Base-by-base conservation (phyloP, 2,113 vertebrate species). In the Ploceus nigricollis region DNA sequence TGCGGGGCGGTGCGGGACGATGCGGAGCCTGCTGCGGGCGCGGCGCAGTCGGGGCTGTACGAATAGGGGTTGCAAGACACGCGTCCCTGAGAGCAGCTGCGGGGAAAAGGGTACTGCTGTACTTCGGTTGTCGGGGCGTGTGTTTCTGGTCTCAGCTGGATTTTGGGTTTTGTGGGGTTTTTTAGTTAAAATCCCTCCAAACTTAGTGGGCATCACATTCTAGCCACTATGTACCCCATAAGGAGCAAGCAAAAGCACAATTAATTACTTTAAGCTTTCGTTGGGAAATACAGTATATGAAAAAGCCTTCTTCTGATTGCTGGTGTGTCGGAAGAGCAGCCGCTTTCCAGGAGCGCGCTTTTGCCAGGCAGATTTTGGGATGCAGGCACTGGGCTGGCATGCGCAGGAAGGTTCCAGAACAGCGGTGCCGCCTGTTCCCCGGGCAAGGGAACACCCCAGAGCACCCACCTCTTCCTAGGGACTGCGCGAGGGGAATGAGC, bases 351-450 rank as follows among this genome's bases (percentile, higher is more conserved):
- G 42, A 92, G 75, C 7, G 18, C 5, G 19, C 64, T 50, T 73
- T 51, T 78, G 70, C 65, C 10, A 10, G n/a, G 53, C 16, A 39
- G 45, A 4, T 58, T 75, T 71, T 10, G 79, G 61, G 92, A 66
- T 51, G 87, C 65, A 33, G 91, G 80, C 57, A 24, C 22, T 28
- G 39, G 16, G 4, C 63, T 66, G 63, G 48, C 19, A 33, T 92
- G 88, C 18, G 20, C 54, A 56, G 89, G 97, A 98, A 97, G 83
- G 56, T 98, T 98, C 97, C 87, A 98, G 98, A 98, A 97, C 4
- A 24, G 82, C 42, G 37, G 51, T 50, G 40, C 76, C 51, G 33
- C 87, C 96, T 39, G 39, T 85, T 94, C 78, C 51, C 81, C 33
- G 8, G 7, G 78, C 81, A 19, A 56, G 76, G 45, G 91, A 85